Conservation (phyloP, 2,888 invertebrate species). For the Lasioglossum villosulum region DNA sequence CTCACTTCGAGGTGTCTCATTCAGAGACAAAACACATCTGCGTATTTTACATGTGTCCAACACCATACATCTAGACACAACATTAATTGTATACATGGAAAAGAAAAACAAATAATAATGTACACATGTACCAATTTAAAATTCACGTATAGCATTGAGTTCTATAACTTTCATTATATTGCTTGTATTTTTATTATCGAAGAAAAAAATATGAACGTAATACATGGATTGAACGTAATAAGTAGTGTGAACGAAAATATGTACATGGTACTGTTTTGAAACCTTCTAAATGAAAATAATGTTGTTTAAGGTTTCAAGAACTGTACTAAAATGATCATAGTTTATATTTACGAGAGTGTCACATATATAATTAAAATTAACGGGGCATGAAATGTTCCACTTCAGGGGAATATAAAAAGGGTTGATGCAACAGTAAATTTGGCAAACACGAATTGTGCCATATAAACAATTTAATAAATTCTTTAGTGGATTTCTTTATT, state of each 20-base stretch:
- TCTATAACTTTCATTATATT: slow-evolving; percentile 81
- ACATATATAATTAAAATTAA: slow-evolving; percentile 73
- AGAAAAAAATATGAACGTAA: slow-evolving; percentile 60
- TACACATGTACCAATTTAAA: slow-evolving; percentile 81
- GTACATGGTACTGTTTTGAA: slow-evolving; percentile 72
- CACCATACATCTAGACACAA: slow-evolving; percentile 78
- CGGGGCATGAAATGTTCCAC: slow-evolving; percentile 74
- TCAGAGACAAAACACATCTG: slow-evolving; percentile 75
- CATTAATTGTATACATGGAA: slow-evolving; percentile 77
- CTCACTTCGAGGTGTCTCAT: slow-evolving; percentile 81
- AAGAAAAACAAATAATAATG: slow-evolving; percentile 76
- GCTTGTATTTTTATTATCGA: slow-evolving; percentile 80
- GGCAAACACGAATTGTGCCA: slow-evolving; percentile 60
- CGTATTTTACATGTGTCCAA: slow-evolving; percentile 73
- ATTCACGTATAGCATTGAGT: slow-evolving; percentile 81
- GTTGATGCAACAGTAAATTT: slow-evolving; percentile 81
- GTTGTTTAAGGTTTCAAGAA: slow-evolving; percentile 72
- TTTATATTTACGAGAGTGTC: slow-evolving; percentile 77
- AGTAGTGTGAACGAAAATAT: slow-evolving; percentile 68
- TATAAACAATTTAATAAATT: slow-evolving; percentile 57
- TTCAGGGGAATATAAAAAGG: slow-evolving; percentile 71
- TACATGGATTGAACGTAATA: slow-evolving; percentile 67
- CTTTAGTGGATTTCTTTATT: slow-evolving; percentile 36
- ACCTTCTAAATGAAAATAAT: slow-evolving; percentile 68
- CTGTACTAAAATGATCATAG: slow-evolving; percentile 72